Conservation (phyloP, 2,888 invertebrate species). For the Mimachlamys varia region DNA sequence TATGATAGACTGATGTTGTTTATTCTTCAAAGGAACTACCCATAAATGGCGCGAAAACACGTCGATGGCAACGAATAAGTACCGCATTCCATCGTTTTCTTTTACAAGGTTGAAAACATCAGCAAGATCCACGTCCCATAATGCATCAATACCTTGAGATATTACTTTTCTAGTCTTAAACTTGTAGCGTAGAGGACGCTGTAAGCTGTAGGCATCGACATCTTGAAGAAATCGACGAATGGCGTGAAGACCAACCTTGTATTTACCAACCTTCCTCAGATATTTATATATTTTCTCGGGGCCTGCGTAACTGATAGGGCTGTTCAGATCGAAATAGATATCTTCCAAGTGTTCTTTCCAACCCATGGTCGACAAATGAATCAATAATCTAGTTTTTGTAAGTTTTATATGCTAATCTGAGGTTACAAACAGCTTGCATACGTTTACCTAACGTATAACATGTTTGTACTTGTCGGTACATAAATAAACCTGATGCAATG, state of each 20-base stretch:
- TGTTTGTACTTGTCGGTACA: too few species aligned
- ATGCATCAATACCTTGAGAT: not conserved
- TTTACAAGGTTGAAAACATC: not conserved
- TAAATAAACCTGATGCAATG: too few species aligned
- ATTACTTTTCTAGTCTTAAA: conserved; percentile 6
- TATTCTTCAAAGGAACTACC: not conserved
- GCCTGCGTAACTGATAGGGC: conserved; percentile 47
- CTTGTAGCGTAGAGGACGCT: not conserved
- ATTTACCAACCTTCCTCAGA: conserved; percentile 50
- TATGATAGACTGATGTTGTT: not conserved
- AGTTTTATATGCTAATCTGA: too few species aligned
- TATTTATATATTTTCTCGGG: conserved; percentile 48
- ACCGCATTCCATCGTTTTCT: not conserved
- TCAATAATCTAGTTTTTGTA: too few species aligned
- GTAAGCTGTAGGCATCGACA: not conserved
- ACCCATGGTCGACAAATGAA: conserved; percentile 40
- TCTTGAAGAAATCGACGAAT: not conserved
- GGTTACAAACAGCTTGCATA: too few species aligned
- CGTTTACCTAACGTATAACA: too few species aligned
- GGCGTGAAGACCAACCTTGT: not conserved
- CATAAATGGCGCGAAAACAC: not conserved
- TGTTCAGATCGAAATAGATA: conserved; percentile 52
- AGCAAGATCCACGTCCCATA: not conserved
- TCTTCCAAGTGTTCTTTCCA: not conserved
- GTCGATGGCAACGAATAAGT: not conserved